These are phyloP conservation scores for Varanus salvator DNA, from an alignment of 2,113 vertebrate species.

Conservation along the genomic window DNA sequence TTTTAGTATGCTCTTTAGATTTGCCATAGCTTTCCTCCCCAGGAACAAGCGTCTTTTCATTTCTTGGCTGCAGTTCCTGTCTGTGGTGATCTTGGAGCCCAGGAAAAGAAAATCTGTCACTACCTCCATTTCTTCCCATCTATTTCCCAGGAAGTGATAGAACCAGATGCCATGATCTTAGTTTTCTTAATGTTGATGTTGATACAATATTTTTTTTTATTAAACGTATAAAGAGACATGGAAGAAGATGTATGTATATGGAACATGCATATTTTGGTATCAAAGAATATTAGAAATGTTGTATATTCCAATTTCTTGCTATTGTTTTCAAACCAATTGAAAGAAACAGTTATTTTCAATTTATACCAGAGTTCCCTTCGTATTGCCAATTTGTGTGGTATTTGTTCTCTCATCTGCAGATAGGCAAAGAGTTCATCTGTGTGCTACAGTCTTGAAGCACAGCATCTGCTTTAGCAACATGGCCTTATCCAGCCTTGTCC, in stretches of 20 bases:
- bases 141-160: no score
- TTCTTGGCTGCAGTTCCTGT: no score
- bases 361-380: neutral
- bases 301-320: neutral
- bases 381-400: neutral
- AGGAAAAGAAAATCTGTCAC: no score
- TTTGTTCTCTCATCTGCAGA: neutral
- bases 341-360: neutral
- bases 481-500: neutral
- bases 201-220: neutral
- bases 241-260: neutral
- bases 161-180: no score
- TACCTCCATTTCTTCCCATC: no score
- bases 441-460: neutral
- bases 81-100: no score
- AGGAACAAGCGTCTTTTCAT: no score
- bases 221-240: neutral
- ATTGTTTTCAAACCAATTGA: neutral
- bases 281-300: neutral
- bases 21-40: no score
- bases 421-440: neutral
- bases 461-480: neutral
- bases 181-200: neutral
- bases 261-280: neutral
- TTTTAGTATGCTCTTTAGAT: no score